phyloP scores from a whole-genome alignment of 23 tunicate genomes.

The Clavelina lepadiformis region DNA sequence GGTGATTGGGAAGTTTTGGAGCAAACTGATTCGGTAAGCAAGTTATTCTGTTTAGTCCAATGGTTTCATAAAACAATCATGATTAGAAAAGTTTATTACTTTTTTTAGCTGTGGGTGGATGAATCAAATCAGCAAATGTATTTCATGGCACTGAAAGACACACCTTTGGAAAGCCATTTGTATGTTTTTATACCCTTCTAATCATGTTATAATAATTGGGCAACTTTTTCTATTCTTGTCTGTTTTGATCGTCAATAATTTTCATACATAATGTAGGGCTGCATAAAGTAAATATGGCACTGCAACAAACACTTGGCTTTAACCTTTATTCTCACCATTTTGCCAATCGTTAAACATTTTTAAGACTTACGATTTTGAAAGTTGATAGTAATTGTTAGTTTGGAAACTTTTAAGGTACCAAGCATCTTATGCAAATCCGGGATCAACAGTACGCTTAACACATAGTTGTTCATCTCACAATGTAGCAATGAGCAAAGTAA shows the following conservation, averaged over 20 bases:
- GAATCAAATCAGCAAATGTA: conserved; percentile 65
- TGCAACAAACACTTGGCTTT: no score
- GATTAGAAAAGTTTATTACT: background rate
- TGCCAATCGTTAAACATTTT: no score
- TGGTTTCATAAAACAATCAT: background rate
- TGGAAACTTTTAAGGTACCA: conserved; percentile 52
- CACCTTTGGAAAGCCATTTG: conserved; percentile 84
- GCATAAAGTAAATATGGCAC: no score
- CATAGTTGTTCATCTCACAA: conserved; percentile 49
- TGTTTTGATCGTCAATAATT: no score
- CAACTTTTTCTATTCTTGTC: no score
- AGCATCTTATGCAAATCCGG: conserved; percentile 36
- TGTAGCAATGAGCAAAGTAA: conserved; percentile 67
- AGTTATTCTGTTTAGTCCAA: background rate
- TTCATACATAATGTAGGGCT: no score
- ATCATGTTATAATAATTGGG: no score
- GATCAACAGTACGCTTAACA: conserved; percentile 36
- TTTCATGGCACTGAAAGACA: conserved; percentile 78
- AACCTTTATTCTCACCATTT: no score
- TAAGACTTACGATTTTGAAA: no score
- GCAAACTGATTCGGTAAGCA: conserved; percentile 56
- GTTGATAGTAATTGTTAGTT: no score
- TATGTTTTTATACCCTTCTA: conserved; percentile 52
- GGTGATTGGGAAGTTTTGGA: conserved; percentile 88
- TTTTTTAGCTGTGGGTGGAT: conserved; percentile 70